Evolutionary conservation across 2,797 vertebrate species (phyloP).

Genomic region (Coreius guichenoti): DNA sequence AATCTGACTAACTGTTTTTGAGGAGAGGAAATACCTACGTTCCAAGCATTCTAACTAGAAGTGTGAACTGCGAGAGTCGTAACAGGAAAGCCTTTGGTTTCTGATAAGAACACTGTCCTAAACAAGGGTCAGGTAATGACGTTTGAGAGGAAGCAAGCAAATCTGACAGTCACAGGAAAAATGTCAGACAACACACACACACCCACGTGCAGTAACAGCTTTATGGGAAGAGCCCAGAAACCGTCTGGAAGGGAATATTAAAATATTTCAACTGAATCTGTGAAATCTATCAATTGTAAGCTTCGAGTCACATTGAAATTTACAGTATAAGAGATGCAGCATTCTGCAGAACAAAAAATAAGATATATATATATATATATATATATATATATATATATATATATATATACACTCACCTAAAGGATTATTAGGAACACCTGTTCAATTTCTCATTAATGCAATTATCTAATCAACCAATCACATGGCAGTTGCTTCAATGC

Average conservation of each 20-base stretch:
- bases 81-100: constrained; percentile 68
- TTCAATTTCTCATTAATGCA: too few species aligned
- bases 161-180: constrained; percentile 53
- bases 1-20: constrained; percentile 60
- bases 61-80: constrained; percentile 75
- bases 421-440: too few species aligned
- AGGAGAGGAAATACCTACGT: constrained; percentile 68
- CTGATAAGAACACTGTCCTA: constrained; percentile 58
- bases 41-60: constrained; percentile 72
- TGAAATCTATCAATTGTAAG: constrained; percentile 28
- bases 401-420: too few species aligned
- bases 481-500: too few species aligned
- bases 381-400: too few species aligned
- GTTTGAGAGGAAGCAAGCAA: constrained; percentile 64
- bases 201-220: constrained; percentile 58
- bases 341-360: not conserved
- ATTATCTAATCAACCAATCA: too few species aligned
- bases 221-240: constrained; percentile 49
- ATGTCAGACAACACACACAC: constrained; percentile 40
- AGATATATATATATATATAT: too few species aligned
- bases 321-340: not conserved
- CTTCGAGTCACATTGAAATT: constrained; percentile 5
- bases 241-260: constrained; percentile 39
- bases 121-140: constrained; percentile 74
- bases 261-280: constrained; percentile 46